Percentiles rank a stretch among this genome's conserved stretches.
phyloP scores from a whole-genome alignment of 2,888 invertebrate genomes.

The Agrotis clavis region DNA sequence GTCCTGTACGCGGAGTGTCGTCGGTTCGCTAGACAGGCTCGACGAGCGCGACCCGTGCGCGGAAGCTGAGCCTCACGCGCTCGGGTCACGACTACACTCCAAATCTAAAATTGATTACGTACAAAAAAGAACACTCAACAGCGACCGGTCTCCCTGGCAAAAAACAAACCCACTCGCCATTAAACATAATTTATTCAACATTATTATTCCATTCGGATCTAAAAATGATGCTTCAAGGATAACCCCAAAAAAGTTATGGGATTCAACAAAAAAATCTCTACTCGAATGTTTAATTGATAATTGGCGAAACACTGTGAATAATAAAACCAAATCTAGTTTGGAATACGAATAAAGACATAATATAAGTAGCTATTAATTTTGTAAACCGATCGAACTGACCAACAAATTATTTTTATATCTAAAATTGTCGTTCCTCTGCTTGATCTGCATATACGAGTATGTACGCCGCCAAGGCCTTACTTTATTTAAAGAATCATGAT shows the following conservation, averaged over 20 bases:
- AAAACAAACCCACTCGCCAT: conserved; percentile 81
- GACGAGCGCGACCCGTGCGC: conserved; percentile 66
- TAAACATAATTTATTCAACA: conserved; percentile 86
- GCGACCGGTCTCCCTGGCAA: conserved; percentile 71
- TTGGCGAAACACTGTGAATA: conserved; percentile 70
- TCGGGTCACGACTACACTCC: conserved; percentile 85
- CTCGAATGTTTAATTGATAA: conserved; percentile 72
- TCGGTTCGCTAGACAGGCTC: conserved; percentile 37
- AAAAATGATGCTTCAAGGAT: conserved; percentile 75
- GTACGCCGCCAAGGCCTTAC: not conserved
- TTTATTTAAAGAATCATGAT: not conserved
- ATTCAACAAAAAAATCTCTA: conserved; percentile 68
- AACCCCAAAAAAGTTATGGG: conserved; percentile 62
- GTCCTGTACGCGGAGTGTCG: conserved; percentile 36
- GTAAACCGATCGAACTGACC: not conserved
- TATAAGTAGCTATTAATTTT: conserved; percentile 22
- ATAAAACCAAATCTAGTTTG: conserved; percentile 54
- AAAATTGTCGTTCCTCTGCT: not conserved
- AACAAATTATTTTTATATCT: not conserved
- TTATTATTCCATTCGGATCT: conserved; percentile 79
- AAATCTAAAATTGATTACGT: conserved; percentile 88
- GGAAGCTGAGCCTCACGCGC: conserved; percentile 82
- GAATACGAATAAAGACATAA: conserved; percentile 35
- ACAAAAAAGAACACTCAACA: conserved; percentile 77
- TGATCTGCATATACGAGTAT: too few relatives aligned